A percentile compares a stretch with the other conserved stretches of the same genome.
These are phyloP conservation scores for Palythoa grandiflora DNA, from an alignment of 92 coral and sea anemone genomes.

Conservation along the genomic window DNA sequence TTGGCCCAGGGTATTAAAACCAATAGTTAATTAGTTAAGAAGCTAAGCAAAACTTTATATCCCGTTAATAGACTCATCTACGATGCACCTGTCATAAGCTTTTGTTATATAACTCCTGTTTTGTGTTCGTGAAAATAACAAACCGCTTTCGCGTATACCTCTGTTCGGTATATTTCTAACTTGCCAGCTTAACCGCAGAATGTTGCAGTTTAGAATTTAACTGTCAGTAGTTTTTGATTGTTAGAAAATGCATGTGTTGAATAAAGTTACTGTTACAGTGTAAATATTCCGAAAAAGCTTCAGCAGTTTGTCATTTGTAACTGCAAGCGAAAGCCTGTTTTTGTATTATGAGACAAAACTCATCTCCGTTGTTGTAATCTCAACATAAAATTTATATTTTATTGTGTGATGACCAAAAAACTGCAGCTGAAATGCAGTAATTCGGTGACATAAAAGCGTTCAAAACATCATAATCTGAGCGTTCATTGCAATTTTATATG, in stretches of 20 bases:
- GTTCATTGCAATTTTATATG: neutral
- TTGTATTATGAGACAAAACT: neutral
- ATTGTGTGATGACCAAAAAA: neutral
- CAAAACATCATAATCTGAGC: neutral
- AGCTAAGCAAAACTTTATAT: neutral
- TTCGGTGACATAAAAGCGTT: neutral
- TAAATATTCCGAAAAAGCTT: neutral
- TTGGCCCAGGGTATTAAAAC: constrained; percentile 7
- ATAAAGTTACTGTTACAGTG: neutral
- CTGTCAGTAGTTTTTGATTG: neutral
- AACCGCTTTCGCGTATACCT: neutral
- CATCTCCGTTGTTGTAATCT: neutral
- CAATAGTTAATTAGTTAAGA: neutral
- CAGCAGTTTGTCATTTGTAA: neutral
- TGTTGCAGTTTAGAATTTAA: neutral
- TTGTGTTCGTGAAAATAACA: neutral
- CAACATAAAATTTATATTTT: too few relatives aligned
- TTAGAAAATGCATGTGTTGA: neutral
- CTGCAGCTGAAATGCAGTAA: neutral
- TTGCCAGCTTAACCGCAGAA: neutral
- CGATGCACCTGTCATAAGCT: constrained; percentile 16
- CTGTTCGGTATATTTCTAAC: neutral
- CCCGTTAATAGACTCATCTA: constrained; percentile 19
- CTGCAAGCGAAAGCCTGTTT: neutral
- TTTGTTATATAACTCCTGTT: neutral